These are phyloP conservation scores for Phyllotreta cruciferae DNA, from an alignment of 2,888 invertebrate genomes.

Conservation along the genomic window DNA sequence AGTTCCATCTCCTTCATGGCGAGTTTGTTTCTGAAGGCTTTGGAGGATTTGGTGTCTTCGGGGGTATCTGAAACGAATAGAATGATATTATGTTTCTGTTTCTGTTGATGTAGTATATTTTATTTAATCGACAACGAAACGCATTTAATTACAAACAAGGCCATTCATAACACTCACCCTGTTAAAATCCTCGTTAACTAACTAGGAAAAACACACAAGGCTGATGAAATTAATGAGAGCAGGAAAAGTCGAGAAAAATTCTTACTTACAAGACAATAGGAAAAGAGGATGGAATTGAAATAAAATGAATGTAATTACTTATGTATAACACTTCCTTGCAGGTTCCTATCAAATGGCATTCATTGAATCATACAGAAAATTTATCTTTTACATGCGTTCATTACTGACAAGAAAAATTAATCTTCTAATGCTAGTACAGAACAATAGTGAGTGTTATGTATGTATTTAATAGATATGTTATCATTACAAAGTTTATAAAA, in stretches of 20 bases:
- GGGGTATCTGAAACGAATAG: conserved; percentile 37
- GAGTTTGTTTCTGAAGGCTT: conserved; percentile 62
- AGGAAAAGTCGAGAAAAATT: conserved; percentile 12
- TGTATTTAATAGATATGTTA: not conserved
- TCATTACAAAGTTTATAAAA: not conserved
- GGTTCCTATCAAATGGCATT: not conserved
- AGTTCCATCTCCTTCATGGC: conserved; percentile 85
- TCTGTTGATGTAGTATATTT: too few species aligned
- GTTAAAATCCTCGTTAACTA: conserved; percentile 37
- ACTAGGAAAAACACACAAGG: conserved; percentile 32
- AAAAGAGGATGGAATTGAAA: too few species aligned
- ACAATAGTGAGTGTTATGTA: conserved; percentile 25
- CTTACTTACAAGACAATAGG: too few species aligned
- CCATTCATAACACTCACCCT: conserved; percentile 37
- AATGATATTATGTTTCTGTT: not conserved
- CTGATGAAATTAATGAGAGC: conserved; percentile 21
- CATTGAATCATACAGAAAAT: too few species aligned
- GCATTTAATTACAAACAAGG: not conserved
- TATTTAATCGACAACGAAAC: too few species aligned
- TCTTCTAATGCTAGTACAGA: not conserved
- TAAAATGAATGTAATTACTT: too few species aligned
- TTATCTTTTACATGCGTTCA: too few species aligned
- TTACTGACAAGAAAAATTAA: too few species aligned
- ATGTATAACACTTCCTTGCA: not conserved
- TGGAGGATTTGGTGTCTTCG: conserved; percentile 54